phyloP scores from a whole-genome alignment of 2,888 invertebrate genomes.

The Halictus ligatus region DNA sequence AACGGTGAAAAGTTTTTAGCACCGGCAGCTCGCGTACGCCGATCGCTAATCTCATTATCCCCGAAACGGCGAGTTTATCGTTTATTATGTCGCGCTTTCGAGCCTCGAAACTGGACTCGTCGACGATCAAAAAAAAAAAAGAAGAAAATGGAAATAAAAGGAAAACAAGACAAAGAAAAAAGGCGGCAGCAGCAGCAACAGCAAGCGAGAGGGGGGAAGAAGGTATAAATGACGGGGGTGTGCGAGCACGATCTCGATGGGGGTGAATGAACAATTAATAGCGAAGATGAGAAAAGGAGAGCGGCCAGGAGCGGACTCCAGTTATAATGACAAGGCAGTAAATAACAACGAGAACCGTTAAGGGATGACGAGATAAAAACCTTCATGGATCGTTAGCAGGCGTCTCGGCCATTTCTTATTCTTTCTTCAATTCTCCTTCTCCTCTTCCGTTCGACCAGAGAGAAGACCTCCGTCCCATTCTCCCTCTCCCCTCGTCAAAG shows the following conservation, averaged over 20 bases:
- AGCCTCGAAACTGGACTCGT: constrained; percentile 30
- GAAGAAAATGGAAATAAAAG: constrained; percentile 20
- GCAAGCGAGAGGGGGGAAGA: not conserved
- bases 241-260: constrained; percentile 53
- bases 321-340: constrained; percentile 74
- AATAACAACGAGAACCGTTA: constrained; percentile 73
- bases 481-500: constrained; percentile 49
- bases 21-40: constrained; percentile 14
- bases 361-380: constrained; percentile 77
- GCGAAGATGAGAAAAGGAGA: constrained; percentile 37
- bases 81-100: constrained; percentile 40
- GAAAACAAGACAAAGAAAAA: not conserved
- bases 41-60: constrained; percentile 52
- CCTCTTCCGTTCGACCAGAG: constrained; percentile 32
- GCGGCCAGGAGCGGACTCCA: constrained; percentile 38
- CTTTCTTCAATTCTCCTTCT: constrained; percentile 57
- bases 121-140: not conserved
- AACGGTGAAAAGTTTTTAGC: constrained; percentile 43
- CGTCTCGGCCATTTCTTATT: constrained; percentile 70
- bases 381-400: constrained; percentile 73
- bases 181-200: not conserved
- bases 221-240: not conserved
- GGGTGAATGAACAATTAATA: constrained; percentile 71
- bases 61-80: constrained; percentile 44
- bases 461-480: not conserved